These are phyloP conservation scores for Prosopocoilus inquinatus DNA, from an alignment of 2,888 invertebrate genomes.

Conservation along the genomic window DNA sequence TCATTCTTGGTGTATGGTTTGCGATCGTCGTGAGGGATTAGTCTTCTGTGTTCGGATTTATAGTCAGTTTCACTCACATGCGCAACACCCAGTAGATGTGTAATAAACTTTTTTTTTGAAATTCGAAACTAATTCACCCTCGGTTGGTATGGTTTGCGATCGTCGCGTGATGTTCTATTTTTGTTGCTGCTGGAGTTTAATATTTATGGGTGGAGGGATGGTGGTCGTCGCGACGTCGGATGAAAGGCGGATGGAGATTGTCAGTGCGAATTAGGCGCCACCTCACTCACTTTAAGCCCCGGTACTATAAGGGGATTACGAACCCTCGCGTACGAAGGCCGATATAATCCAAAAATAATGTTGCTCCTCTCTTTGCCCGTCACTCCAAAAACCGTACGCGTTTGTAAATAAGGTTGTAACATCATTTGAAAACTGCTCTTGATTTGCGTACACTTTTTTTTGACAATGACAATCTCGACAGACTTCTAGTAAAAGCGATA, in stretches of 20 bases:
- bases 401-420: not conserved
- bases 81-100: too few species aligned
- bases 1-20: too few species aligned
- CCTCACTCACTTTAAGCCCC: conserved; percentile 52
- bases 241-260: conserved; percentile 54
- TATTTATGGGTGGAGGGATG: conserved; percentile 8
- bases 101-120: too few species aligned
- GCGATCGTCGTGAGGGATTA: too few species aligned
- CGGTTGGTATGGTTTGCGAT: too few species aligned
- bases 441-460: too few species aligned
- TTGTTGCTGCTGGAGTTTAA: conserved; percentile 16
- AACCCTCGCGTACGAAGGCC: conserved; percentile 27
- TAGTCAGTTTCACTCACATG: too few species aligned
- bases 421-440: not conserved
- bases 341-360: conserved; percentile 28
- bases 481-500: too few species aligned
- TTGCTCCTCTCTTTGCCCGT: conserved; percentile 5
- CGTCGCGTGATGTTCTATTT: conserved; percentile 6
- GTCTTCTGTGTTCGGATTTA: too few species aligned
- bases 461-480: too few species aligned
- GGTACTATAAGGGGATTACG: conserved; percentile 35
- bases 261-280: conserved; percentile 57
- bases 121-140: too few species aligned
- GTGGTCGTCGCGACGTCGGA: conserved; percentile 31
- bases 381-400: not conserved